Evolutionary conservation across 2,888 invertebrate species (phyloP).

Genomic region (Chelonus formosanus): DNA sequence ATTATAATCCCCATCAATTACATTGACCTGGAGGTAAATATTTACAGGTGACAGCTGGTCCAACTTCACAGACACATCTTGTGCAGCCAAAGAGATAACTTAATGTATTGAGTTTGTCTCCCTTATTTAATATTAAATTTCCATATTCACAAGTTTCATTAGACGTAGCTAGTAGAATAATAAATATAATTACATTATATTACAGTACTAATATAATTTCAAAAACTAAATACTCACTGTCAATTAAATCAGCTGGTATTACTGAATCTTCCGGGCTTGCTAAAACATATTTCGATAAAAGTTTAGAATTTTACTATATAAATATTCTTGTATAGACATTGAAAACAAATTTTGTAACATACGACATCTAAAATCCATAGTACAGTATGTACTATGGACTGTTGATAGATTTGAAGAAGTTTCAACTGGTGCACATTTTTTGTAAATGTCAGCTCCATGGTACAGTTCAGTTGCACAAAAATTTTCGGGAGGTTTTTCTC

Average conservation of each 20-base stretch:
- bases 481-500: conserved; percentile 14
- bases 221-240: not conserved
- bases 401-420: conserved; percentile 27
- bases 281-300: not conserved
- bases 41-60: conserved; percentile 43
- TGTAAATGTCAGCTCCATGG: conserved; percentile 26
- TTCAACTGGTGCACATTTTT: conserved; percentile 50
- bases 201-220: not conserved
- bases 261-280: not conserved
- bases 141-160: conserved; percentile 41
- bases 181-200: not conserved
- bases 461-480: conserved; percentile 45
- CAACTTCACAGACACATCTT: conserved; percentile 45
- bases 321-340: not conserved
- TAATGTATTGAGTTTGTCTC: conserved; percentile 38
- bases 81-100: conserved; percentile 32
- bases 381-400: conserved; percentile 44
- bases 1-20: too few relatives aligned
- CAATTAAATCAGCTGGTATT: not conserved
- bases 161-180: conserved; percentile 1
- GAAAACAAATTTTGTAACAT: conserved; percentile 38
- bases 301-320: not conserved
- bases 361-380: conserved; percentile 50
- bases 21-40: conserved; percentile 15
- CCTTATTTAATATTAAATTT: conserved; percentile 38